A percentile compares a stretch with the other conserved stretches of the same genome.
These are phyloP conservation scores for Thalpophila matura DNA, from an alignment of 2,888 invertebrate species.

Conservation along the genomic window DNA sequence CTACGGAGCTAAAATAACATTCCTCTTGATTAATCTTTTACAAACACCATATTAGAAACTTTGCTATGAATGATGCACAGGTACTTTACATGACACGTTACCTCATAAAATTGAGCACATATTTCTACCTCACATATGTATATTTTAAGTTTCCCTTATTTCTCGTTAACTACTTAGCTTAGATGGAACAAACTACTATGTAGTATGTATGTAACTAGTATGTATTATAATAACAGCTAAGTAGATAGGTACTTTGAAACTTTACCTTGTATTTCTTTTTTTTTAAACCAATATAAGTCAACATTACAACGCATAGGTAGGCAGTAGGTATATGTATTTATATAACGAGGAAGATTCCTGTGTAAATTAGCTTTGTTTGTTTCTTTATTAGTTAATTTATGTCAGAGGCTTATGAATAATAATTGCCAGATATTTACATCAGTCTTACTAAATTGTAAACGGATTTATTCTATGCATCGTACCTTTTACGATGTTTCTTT, in stretches of 20 bases:
- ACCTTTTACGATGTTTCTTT: slow-evolving; percentile 17
- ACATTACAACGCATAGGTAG: slow-evolving; percentile 10
- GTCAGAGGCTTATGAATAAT: slow-evolving; percentile 43
- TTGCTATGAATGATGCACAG: neutral
- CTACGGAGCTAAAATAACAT: neutral
- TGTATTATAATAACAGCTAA: no score
- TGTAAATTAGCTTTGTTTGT: slow-evolving; percentile 28
- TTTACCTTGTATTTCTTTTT: slow-evolving; percentile 8
- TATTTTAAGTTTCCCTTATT: no score
- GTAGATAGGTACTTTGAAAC: no score
- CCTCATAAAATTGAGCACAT: slow-evolving; percentile 4
- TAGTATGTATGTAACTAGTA: no score
- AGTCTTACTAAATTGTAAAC: slow-evolving; percentile 6
- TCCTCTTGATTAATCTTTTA: neutral
- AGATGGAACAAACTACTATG: no score
- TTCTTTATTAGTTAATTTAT: slow-evolving; percentile 33
- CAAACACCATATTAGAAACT: slow-evolving; percentile 1
- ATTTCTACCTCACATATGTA: neutral
- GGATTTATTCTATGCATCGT: slow-evolving; percentile 22
- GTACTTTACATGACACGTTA: neutral
- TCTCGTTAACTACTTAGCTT: no score
- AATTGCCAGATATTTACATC: slow-evolving; percentile 35
- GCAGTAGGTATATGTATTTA: no score
- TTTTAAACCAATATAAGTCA: neutral
- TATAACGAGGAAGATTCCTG: slow-evolving; percentile 19